Conservation (phyloP, 2,113 vertebrate species). For the Salvelinus fontinalis region DNA sequence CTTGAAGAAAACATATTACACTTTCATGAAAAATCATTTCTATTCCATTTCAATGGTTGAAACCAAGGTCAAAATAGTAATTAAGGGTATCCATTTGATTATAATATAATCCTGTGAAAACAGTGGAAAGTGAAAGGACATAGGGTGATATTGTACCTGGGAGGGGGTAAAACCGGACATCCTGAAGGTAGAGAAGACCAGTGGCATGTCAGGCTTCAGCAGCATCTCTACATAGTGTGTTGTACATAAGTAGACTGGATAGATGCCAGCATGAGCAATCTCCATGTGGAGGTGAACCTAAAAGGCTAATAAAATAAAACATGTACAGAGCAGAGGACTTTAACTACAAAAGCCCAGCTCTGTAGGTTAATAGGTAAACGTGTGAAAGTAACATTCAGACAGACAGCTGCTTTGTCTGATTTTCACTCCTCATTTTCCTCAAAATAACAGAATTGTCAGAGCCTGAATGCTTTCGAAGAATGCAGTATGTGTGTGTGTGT, state of each 20-base stretch:
- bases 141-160: slow-evolving; percentile 80
- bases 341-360: neutral
- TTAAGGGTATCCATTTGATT: no score
- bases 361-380: neutral
- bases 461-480: neutral
- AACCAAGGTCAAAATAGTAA: no score
- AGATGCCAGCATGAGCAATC: slow-evolving; percentile 79
- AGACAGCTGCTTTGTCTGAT: neutral
- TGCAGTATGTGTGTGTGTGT: neutral
- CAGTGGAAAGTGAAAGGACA: neutral
- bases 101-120: no score
- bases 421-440: neutral
- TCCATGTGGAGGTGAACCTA: slow-evolving; percentile 54
- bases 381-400: neutral
- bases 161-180: slow-evolving; percentile 92
- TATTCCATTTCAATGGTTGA: no score
- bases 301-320: neutral
- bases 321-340: no score
- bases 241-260: slow-evolving; percentile 87
- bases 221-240: slow-evolving; percentile 90
- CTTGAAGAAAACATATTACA: no score
- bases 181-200: slow-evolving; percentile 90
- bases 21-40: no score
- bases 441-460: neutral
- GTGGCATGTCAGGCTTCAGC: slow-evolving; percentile 88